Percentiles rank a stretch among this genome's conserved stretches.
These are phyloP conservation scores for Hiodon alosoides DNA, from an alignment of 2,113 vertebrate genomes.

Conservation along the genomic window DNA sequence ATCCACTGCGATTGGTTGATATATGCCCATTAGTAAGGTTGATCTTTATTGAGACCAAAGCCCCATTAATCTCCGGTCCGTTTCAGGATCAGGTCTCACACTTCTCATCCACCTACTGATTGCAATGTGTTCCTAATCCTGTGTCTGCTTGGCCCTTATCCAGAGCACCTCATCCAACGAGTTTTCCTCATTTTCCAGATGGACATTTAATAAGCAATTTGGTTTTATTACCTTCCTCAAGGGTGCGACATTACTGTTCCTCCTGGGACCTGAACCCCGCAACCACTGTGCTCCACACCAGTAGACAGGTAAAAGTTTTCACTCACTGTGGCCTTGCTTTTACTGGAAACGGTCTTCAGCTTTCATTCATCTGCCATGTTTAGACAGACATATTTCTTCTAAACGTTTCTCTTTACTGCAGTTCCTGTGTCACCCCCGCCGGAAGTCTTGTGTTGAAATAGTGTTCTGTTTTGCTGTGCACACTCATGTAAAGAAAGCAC, in stretches of 20 bases:
- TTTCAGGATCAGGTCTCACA: not conserved
- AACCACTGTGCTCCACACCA: too few species aligned
- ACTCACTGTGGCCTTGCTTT: not conserved
- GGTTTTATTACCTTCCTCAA: too few species aligned
- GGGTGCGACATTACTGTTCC: too few species aligned
- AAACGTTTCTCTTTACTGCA: not conserved
- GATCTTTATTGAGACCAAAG: not conserved
- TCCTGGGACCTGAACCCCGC: too few species aligned
- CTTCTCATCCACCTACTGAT: not conserved
- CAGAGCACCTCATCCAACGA: too few species aligned
- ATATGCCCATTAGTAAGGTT: not conserved
- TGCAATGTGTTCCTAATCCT: not conserved
- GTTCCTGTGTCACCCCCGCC: not conserved
- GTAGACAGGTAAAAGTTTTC: not conserved
- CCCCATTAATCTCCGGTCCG: too few species aligned
- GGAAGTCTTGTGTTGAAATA: not conserved
- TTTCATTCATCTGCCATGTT: not conserved
- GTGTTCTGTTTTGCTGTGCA: not conserved
- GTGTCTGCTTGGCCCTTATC: too few species aligned
- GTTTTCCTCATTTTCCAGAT: too few species aligned
- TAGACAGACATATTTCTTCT: too few species aligned
- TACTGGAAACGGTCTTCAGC: not conserved
- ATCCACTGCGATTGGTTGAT: not conserved
- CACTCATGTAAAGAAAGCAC: not conserved
- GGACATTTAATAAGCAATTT: too few species aligned